Percentiles rank a stretch among this genome's conserved stretches.
These are phyloP conservation scores for Candidula unifasciata DNA, from an alignment of 2,888 invertebrate genomes.

Conservation along the genomic window DNA sequence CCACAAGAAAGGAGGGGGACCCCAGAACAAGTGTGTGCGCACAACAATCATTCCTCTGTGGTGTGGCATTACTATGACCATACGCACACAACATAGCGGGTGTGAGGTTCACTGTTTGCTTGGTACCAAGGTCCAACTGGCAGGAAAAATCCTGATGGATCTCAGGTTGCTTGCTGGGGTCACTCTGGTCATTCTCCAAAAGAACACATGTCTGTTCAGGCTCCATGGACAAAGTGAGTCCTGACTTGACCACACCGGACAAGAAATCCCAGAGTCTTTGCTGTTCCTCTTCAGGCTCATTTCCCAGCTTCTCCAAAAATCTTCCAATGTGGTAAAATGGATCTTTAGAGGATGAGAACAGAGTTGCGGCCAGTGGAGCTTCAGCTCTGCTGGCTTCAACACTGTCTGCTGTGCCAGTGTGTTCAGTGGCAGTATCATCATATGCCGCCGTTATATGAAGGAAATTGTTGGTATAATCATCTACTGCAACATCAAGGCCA, in stretches of 20 bases:
- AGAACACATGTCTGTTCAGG: background rate
- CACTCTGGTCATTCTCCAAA: background rate
- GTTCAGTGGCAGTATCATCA: background rate
- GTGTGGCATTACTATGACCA: background rate
- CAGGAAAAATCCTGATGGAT: background rate
- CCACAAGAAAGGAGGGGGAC: no score
- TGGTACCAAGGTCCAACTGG: background rate
- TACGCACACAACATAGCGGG: background rate
- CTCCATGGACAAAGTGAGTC: background rate
- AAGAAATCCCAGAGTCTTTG: constrained; percentile 42
- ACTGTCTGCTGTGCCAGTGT: background rate
- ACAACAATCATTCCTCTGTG: background rate
- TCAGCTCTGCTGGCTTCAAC: background rate
- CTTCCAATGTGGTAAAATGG: constrained; percentile 45
- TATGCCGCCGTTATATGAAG: no score
- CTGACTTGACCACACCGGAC: constrained; percentile 19
- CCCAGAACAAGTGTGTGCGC: background rate
- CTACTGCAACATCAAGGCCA: no score
- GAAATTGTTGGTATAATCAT: no score
- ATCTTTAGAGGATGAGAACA: constrained; percentile 27
- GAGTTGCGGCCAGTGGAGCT: background rate
- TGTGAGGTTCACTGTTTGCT: background rate
- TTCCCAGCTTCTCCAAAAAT: constrained; percentile 37
- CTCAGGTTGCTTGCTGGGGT: background rate
- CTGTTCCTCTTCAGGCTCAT: constrained; percentile 42